Evolutionary conservation across 2,113 vertebrate genomes (phyloP).

Genomic region (Edolisoma coerulescens): DNA sequence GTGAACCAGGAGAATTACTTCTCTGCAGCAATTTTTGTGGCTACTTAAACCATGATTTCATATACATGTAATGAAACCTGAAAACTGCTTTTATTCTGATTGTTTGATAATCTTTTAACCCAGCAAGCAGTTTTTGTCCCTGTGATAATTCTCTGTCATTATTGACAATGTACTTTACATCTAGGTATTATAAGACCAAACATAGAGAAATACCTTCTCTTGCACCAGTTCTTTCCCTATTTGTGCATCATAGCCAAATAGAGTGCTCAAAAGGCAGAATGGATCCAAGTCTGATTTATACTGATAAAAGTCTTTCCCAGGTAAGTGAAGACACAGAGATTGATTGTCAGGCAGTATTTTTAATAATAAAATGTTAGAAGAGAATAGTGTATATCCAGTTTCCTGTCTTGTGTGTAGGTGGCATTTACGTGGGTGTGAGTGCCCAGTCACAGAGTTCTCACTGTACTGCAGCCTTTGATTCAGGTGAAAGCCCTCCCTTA

Average conservation of each 20-base stretch:
- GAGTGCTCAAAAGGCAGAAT: neutral
- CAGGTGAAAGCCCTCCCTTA: neutral
- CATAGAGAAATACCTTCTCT: neutral
- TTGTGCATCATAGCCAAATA: neutral
- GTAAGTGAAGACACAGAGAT: neutral
- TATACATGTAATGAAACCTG: neutral
- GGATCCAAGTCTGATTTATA: neutral
- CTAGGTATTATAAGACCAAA: neutral
- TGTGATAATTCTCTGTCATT: neutral
- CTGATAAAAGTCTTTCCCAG: neutral
- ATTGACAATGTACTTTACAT: neutral
- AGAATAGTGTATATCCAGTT: neutral
- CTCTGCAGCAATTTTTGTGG: neutral
- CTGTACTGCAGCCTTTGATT: neutral
- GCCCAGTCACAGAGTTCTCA: neutral
- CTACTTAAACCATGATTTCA: neutral
- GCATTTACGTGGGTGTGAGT: neutral
- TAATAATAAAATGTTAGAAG: neutral
- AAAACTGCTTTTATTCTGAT: slow-evolving; percentile 5
- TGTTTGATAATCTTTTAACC: slow-evolving; percentile 3
- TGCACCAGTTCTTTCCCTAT: neutral
- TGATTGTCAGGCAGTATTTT: neutral
- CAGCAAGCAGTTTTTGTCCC: neutral
- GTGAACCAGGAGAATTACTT: neutral
- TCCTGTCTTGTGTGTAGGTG: neutral